phyloP scores from a whole-genome alignment of 2,888 invertebrate genomes.

The Hydroisotoma schaefferi region DNA sequence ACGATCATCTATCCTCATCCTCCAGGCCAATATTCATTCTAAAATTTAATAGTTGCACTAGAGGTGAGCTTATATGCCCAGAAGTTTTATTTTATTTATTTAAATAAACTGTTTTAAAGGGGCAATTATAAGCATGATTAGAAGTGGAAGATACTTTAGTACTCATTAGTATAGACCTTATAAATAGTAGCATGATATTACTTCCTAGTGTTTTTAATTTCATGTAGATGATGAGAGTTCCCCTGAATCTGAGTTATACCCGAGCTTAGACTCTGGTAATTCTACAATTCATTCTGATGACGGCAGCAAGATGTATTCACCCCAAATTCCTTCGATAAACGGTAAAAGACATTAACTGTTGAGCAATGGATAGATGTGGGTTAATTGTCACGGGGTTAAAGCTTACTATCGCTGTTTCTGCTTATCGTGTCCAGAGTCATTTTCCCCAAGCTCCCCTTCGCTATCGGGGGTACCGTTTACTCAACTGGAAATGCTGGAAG shows the following conservation, averaged over 20 bases:
- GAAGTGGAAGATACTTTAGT: too few species aligned
- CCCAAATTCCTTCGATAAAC: slow-evolving; percentile 63
- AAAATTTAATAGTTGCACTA: slow-evolving; percentile 41
- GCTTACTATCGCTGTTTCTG: slow-evolving; percentile 10
- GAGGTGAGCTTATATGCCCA: slow-evolving; percentile 30
- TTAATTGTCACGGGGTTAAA: slow-evolving; percentile 21
- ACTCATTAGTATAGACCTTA: background rate
- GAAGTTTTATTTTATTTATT: background rate
- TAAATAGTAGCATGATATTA: background rate
- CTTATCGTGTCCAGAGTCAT: slow-evolving; percentile 52
- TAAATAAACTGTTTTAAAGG: background rate
- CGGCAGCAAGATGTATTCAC: slow-evolving; percentile 69
- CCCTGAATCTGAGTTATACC: slow-evolving; percentile 78
- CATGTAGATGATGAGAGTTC: slow-evolving; percentile 63
- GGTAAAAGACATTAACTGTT: slow-evolving; percentile 50
- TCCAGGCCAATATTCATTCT: slow-evolving; percentile 46
- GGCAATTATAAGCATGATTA: too few species aligned
- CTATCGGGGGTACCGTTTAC: slow-evolving; percentile 72
- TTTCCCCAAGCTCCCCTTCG: slow-evolving; percentile 61
- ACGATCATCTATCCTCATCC: background rate
- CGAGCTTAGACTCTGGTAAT: slow-evolving; percentile 79
- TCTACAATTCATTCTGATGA: slow-evolving; percentile 89
- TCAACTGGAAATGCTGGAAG: slow-evolving; percentile 80
- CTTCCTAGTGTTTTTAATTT: background rate
- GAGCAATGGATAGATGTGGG: background rate